Base-by-base conservation (phyloP, 2,113 vertebrate species). In the Fukomys damarensis region DNA sequence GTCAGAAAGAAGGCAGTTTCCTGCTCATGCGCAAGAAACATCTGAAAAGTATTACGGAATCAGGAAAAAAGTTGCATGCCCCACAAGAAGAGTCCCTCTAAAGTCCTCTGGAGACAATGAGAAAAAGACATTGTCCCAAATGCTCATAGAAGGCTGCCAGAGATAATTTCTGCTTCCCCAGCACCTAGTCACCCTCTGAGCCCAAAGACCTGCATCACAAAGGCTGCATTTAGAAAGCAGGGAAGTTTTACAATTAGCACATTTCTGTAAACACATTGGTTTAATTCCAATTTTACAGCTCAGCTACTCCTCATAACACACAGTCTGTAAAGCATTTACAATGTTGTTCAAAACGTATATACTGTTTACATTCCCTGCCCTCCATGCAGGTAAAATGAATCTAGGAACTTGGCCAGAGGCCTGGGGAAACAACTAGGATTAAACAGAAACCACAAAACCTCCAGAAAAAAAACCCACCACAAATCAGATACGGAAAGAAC, bases 261-360 rank as follows among this genome's bases (percentile, higher is more conserved):
- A 24, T 94, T 97, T 96, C 89, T 96, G 93, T 97, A 97, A 97
- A 96, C 95, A 94, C 74, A 8, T 46, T 95, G 86, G 89, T 96
- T 98, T 96, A 96, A 96, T 87, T 95, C 89, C 35, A 80, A 63
- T 97, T 97, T 98, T 97, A 97, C 35, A 95, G 92, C 74, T 95
- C 86, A 89, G 94, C 84, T 94, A 94, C 91, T 96, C 86, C 76
- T 91, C n/a, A 49, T 95, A 94, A 97, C 86, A 85, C 80, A 90
- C 52, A 93, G 89, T 94, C 91, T 94, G 97, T 95, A 97, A 97
- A 97, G 92, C 56, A 93, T 95, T 97, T 98, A 96, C 82, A 92
- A n/a, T 96, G 95, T 96, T 94, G 95, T 92, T 96, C 19, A 8
- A 92, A 97, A 97, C 96, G 93, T 90, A 92, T 90, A 76, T 74